Conservation (phyloP, 23 tunicate species). For the Phallusia fumigata region DNA sequence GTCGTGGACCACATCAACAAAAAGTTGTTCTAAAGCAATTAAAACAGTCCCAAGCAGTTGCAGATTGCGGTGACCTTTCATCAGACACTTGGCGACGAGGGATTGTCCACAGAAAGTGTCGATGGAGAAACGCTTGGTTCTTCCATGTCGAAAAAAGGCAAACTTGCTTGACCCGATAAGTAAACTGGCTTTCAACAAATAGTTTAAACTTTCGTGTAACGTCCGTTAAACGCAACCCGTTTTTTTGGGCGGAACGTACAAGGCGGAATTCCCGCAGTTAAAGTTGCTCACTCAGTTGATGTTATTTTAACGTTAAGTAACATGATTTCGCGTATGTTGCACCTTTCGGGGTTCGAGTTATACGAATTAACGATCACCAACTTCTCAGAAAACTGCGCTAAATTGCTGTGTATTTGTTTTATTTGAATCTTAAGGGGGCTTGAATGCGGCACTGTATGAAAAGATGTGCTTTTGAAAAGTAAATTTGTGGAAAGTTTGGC, state of each 20-base stretch:
- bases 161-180: background rate
- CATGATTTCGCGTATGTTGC: too few species aligned
- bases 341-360: too few species aligned
- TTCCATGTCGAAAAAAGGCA: background rate
- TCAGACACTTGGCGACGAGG: conserved; percentile 14
- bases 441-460: too few species aligned
- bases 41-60: background rate
- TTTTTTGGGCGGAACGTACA: background rate
- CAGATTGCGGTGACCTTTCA: background rate
- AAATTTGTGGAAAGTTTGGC: too few species aligned
- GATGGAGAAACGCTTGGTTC: background rate
- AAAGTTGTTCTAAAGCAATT: background rate
- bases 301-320: too few species aligned
- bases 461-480: too few species aligned
- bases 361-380: too few species aligned
- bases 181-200: background rate
- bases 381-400: too few species aligned
- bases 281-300: conserved; percentile 5
- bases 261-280: conserved; percentile 4
- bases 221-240: background rate
- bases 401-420: too few species aligned
- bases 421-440: too few species aligned
- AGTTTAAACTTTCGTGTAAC: conserved; percentile 7
- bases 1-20: background rate
- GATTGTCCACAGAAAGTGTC: conserved; percentile 1